Evolutionary conservation across 1,140 invertebrate genomes (phyloP).

Genomic region (Hestina assimilis): DNA sequence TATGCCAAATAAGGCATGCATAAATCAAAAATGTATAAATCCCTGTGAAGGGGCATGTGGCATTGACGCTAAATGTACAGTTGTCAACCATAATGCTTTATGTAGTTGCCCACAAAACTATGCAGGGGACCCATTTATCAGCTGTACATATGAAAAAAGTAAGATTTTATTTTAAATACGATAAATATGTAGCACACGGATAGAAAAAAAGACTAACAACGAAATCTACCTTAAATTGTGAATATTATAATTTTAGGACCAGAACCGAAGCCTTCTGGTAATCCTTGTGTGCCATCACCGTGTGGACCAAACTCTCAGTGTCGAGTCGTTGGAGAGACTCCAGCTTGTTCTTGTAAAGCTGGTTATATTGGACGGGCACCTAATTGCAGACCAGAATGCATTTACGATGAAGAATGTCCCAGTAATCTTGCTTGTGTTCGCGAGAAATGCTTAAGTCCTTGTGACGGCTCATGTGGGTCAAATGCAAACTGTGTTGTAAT

Average conservation of each 20-base stretch:
- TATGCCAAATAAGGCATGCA: slow-evolving; percentile 83
- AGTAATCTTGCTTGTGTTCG: slow-evolving; percentile 86
- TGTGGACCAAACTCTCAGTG: slow-evolving; percentile 91
- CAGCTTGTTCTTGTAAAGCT: slow-evolving; percentile 85
- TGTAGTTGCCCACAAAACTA: slow-evolving; percentile 85
- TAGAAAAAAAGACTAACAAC: too few relatives aligned
- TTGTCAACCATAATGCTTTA: slow-evolving; percentile 87
- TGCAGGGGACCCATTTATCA: slow-evolving; percentile 86
- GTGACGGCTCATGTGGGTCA: slow-evolving; percentile 86
- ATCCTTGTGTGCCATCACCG: slow-evolving; percentile 87
- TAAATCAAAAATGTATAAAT: slow-evolving; percentile 87
- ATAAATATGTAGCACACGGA: too few relatives aligned
- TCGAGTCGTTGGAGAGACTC: slow-evolving; percentile 82
- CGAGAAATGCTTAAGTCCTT: slow-evolving; percentile 87
- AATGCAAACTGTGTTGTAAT: slow-evolving; percentile 84
- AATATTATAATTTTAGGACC: slow-evolving; percentile 64
- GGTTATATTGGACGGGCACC: slow-evolving; percentile 87
- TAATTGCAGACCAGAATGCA: slow-evolving; percentile 88
- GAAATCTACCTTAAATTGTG: too few relatives aligned
- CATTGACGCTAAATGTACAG: slow-evolving; percentile 84
- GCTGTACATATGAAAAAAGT: slow-evolving; percentile 81
- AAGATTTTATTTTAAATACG: slow-evolving; percentile 69
- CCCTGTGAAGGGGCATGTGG: slow-evolving; percentile 88
- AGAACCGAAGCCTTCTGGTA: slow-evolving; percentile 63
- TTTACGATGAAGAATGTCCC: slow-evolving; percentile 86